Conservation (phyloP, 2,113 vertebrate species). For the Taurulus bubalis region DNA sequence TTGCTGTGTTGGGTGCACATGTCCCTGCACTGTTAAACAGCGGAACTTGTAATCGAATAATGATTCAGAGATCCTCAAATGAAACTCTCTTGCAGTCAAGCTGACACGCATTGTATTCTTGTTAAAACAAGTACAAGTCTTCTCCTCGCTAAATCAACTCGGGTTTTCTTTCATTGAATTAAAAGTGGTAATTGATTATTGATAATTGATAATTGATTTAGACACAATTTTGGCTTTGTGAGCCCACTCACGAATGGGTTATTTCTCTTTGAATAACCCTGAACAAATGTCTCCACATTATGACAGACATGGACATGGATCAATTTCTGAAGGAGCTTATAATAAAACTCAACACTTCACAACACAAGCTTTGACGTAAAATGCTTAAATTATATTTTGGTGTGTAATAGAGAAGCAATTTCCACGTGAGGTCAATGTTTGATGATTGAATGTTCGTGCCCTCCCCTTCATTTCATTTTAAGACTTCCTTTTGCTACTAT, state of each 20-base stretch:
- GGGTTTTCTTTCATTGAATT: neutral
- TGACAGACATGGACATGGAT: neutral
- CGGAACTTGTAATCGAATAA: neutral
- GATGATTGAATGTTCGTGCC: no score
- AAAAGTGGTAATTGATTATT: neutral
- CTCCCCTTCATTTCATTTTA: neutral
- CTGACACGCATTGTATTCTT: neutral
- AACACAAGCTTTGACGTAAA: neutral
- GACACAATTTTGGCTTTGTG: neutral
- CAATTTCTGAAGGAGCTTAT: neutral
- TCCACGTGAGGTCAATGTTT: neutral
- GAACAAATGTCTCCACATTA: neutral
- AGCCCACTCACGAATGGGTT: neutral
- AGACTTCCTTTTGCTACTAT: neutral
- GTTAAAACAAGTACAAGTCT: neutral
- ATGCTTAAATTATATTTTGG: neutral
- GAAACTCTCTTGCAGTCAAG: neutral
- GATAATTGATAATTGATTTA: neutral
- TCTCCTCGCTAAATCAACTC: neutral
- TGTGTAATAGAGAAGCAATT: neutral
- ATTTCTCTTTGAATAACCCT: neutral
- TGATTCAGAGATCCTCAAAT: neutral
- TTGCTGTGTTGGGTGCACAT: neutral
- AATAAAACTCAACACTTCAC: neutral
- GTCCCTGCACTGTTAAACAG: constrained; percentile 4